Percentiles rank a stretch among this genome's conserved stretches.
phyloP scores from a whole-genome alignment of 2,888 invertebrate genomes.

The Linnaemya tessellans region DNA sequence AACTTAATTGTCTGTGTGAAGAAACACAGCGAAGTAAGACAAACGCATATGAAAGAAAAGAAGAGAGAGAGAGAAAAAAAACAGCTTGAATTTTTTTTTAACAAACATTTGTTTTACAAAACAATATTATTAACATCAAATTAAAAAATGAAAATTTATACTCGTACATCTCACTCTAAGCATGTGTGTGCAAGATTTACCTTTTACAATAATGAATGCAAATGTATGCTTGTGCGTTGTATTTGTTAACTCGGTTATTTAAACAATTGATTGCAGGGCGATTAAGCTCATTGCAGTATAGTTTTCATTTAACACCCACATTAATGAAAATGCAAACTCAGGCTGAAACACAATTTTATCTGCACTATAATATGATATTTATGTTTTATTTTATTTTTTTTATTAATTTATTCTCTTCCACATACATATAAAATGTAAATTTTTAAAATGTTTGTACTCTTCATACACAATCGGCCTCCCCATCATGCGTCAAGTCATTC shows the following conservation, averaged over 20 bases:
- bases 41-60: not conserved
- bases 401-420: not conserved
- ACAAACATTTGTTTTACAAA: not conserved
- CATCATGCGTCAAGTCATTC: constrained; percentile 27
- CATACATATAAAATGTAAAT: too few relatives aligned
- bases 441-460: not conserved
- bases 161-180: not conserved
- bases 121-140: not conserved
- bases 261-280: not conserved
- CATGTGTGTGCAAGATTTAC: not conserved
- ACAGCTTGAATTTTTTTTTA: not conserved
- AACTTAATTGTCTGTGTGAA: constrained; percentile 7
- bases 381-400: constrained; percentile 11
- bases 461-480: not conserved
- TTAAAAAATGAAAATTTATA: not conserved
- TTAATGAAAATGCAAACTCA: constrained; percentile 9
- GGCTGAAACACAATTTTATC: not conserved
- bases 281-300: not conserved
- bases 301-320: constrained; percentile 26
- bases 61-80: not conserved
- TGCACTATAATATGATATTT: not conserved
- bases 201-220: not conserved
- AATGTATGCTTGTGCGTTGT: not conserved
- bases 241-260: not conserved
- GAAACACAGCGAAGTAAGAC: not conserved